These are phyloP conservation scores for Drosophila cardini DNA, from an alignment of 1,140 invertebrate species.

Conservation along the genomic window DNA sequence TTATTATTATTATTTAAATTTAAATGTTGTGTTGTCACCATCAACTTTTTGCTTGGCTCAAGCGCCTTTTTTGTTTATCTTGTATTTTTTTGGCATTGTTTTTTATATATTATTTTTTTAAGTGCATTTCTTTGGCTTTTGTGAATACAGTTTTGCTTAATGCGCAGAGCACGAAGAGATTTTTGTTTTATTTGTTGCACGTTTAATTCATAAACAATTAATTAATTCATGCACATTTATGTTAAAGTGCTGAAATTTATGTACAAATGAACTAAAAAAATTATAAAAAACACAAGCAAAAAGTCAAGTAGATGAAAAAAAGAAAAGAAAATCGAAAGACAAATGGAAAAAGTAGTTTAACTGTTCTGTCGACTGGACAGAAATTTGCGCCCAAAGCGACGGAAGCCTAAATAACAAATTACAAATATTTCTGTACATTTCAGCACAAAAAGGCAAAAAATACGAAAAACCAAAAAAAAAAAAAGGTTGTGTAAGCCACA, in stretches of 20 bases:
- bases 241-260: slow-evolving; percentile 78
- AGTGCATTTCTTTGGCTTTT: slow-evolving; percentile 52
- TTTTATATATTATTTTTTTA: too few species aligned
- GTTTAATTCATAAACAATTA: slow-evolving; percentile 83
- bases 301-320: slow-evolving; percentile 24
- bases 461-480: slow-evolving; percentile 3
- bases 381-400: slow-evolving; percentile 44
- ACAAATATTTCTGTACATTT: slow-evolving; percentile 76
- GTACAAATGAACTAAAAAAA: slow-evolving; percentile 47
- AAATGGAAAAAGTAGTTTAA: slow-evolving; percentile 75
- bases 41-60: slow-evolving; percentile 52
- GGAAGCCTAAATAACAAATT: slow-evolving; percentile 67
- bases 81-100: slow-evolving; percentile 73
- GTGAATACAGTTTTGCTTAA: slow-evolving; percentile 36
- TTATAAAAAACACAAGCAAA: neutral
- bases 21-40: slow-evolving; percentile 52
- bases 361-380: slow-evolving; percentile 65
- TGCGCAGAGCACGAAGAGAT: slow-evolving; percentile 9
- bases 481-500: slow-evolving; percentile 49
- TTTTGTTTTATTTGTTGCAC: slow-evolving; percentile 60
- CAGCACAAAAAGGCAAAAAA: slow-evolving; percentile 60
- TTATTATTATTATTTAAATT: slow-evolving; percentile 34
- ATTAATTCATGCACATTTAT: slow-evolving; percentile 82
- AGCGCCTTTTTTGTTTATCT: slow-evolving; percentile 79
- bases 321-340: slow-evolving; percentile 13